Percentiles rank a stretch among this genome's conserved stretches.
These are phyloP conservation scores for Phalacrocorax brasilianus DNA, from an alignment of 2,113 vertebrate species.

Conservation along the genomic window DNA sequence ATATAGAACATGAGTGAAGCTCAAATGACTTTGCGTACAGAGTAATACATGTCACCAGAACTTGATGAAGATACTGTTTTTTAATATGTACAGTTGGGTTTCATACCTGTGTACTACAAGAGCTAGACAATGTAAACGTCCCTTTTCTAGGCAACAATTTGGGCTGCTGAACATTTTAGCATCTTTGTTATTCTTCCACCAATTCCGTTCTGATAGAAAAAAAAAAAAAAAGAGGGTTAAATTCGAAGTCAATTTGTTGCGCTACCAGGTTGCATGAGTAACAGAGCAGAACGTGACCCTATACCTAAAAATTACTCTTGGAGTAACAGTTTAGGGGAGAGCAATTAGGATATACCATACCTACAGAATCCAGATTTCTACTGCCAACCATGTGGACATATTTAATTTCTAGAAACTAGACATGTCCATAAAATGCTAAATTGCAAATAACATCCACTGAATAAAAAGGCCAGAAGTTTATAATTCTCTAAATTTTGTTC, in stretches of 20 bases:
- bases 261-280: constrained; percentile 29
- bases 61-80: constrained; percentile 41
- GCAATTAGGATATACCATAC: constrained; percentile 60
- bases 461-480: constrained; percentile 81
- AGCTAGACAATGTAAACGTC: constrained; percentile 21
- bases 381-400: constrained; percentile 64
- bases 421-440: constrained; percentile 63
- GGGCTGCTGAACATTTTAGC: constrained; percentile 16
- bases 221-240: background rate
- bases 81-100: constrained; percentile 29
- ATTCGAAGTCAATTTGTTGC: constrained; percentile 24
- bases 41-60: constrained; percentile 40
- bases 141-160: constrained; percentile 11
- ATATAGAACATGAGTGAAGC: constrained; percentile 20
- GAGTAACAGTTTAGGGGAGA: constrained; percentile 61
- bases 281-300: constrained; percentile 55
- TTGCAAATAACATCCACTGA: constrained; percentile 76
- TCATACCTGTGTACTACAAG: constrained; percentile 40
- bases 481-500: constrained; percentile 80
- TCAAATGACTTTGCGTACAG: constrained; percentile 30
- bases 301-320: constrained; percentile 63
- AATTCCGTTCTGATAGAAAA: constrained; percentile 6
- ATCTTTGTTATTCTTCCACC: constrained; percentile 17
- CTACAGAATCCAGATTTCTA: constrained; percentile 68
- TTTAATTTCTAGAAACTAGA: constrained; percentile 70